A percentile compares a stretch with the other conserved stretches of the same genome.
Evolutionary conservation across 1,140 invertebrate species (phyloP).

Genomic region (Lepidurus arcticus): DNA sequence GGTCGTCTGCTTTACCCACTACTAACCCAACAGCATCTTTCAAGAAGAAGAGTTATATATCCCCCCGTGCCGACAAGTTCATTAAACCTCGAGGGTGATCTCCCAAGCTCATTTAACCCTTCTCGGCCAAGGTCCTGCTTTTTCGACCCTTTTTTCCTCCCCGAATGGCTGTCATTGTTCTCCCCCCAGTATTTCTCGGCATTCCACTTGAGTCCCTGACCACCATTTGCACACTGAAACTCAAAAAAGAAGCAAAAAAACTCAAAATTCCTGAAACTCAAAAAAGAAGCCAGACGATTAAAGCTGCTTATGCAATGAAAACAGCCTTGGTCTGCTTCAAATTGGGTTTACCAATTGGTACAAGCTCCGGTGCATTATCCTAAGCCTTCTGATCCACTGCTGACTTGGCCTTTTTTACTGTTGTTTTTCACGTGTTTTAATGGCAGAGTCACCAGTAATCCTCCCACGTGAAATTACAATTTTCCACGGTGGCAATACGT

Average conservation of each 20-base stretch:
- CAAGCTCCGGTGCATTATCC: no score
- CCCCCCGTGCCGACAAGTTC: conserved; percentile 12
- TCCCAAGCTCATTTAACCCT: background rate
- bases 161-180: background rate
- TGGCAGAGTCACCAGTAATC: no score
- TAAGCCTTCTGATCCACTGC: no score
- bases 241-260: background rate
- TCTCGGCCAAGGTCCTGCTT: background rate
- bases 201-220: background rate
- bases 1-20: background rate
- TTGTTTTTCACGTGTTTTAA: no score
- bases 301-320: no score
- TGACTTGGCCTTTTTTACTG: no score
- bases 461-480: no score
- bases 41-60: background rate
- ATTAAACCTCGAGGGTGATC: background rate
- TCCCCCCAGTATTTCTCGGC: background rate
- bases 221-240: background rate
- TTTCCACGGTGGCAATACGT: no score
- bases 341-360: no score
- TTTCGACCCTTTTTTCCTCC: background rate
- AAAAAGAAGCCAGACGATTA: background rate
- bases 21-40: background rate
- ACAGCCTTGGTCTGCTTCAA: no score
- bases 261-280: background rate